Conservation (phyloP, 37 sponge, comb jelly and placozoan species). For the Dysidea cf. avara region DNA sequence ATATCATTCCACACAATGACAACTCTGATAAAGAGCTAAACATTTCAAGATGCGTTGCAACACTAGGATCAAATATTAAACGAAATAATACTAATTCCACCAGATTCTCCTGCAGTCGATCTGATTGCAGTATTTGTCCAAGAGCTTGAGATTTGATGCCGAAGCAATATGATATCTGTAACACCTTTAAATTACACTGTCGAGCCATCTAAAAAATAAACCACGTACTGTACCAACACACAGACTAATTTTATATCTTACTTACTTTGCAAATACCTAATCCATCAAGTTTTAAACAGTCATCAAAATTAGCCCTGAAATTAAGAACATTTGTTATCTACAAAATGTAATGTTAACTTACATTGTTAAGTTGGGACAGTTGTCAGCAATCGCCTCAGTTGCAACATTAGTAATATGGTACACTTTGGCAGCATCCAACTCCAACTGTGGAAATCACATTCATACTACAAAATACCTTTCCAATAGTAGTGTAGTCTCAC, state of each 20-base stretch:
- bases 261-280: slow-evolving; percentile 56
- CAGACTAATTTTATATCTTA: background rate
- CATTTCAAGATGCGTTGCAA: slow-evolving; percentile 34
- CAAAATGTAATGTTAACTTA: slow-evolving; percentile 17
- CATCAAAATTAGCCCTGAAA: slow-evolving; percentile 61
- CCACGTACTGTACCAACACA: too few relatives aligned
- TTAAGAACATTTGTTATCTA: background rate
- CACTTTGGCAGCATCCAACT: slow-evolving; percentile 47
- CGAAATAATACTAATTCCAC: slow-evolving; percentile 35
- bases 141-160: slow-evolving; percentile 22
- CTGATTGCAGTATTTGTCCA: slow-evolving; percentile 20
- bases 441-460: slow-evolving; percentile 58
- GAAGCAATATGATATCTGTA: slow-evolving; percentile 65
- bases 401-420: slow-evolving; percentile 37
- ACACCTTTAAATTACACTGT: slow-evolving; percentile 23
- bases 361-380: slow-evolving; percentile 61
- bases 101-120: background rate
- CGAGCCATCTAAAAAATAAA: slow-evolving; percentile 53
- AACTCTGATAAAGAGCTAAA: slow-evolving; percentile 40
- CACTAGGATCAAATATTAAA: slow-evolving; percentile 5
- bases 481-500: too few relatives aligned
- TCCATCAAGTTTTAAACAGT: slow-evolving; percentile 56
- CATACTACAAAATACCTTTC: too few relatives aligned
- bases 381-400: slow-evolving; percentile 45
- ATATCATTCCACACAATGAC: slow-evolving; percentile 49